A percentile compares a stretch with the other conserved stretches of the same genome.
phyloP scores from a whole-genome alignment of 2,888 invertebrate genomes.

The Hyppa rectilinea region DNA sequence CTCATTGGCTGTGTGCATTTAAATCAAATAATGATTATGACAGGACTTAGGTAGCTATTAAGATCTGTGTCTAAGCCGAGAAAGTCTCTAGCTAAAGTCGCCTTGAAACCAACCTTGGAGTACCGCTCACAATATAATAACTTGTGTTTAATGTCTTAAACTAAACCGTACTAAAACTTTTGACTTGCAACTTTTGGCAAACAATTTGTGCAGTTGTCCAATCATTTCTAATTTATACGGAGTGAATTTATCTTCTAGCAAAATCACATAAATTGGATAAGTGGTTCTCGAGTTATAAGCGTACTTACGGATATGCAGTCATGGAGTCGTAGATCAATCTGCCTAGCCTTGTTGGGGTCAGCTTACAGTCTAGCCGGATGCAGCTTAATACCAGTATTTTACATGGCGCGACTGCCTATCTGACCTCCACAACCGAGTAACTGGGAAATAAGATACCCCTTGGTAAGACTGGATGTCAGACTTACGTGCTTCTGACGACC shows the following conservation, averaged over 20 bases:
- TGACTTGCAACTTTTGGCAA: background rate
- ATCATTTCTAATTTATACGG: background rate
- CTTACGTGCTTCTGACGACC: too few relatives aligned
- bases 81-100: conserved; percentile 35
- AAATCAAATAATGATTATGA: background rate
- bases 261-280: conserved; percentile 12
- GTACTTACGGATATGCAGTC: too few relatives aligned
- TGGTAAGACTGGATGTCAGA: too few relatives aligned
- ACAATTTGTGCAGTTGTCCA: background rate
- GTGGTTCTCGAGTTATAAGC: background rate
- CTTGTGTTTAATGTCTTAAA: background rate
- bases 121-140: conserved; percentile 47
- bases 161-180: conserved; percentile 1
- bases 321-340: too few relatives aligned
- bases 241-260: too few relatives aligned
- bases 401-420: too few relatives aligned
- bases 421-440: too few relatives aligned
- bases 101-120: conserved; percentile 54
- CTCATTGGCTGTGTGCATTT: too few relatives aligned
- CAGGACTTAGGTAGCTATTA: conserved; percentile 5
- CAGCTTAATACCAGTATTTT: too few relatives aligned
- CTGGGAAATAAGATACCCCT: too few relatives aligned
- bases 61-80: conserved; percentile 13
- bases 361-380: too few relatives aligned
- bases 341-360: too few relatives aligned